Evolutionary conservation across 2,888 invertebrate genomes (phyloP).

Genomic region (Pseudolycoriella hygida): DNA sequence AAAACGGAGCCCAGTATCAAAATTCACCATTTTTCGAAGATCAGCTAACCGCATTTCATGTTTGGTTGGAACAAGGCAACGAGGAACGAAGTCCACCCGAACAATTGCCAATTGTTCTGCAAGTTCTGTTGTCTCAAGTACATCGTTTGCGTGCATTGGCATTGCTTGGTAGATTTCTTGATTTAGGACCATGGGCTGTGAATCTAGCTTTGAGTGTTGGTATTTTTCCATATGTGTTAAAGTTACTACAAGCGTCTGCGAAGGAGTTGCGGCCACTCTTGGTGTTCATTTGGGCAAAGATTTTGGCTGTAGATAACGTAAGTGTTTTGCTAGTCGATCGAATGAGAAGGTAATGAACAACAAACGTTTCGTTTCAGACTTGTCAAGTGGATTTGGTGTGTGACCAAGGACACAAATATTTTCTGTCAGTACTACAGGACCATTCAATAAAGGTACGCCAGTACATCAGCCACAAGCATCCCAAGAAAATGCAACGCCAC

Average conservation of each 20-base stretch:
- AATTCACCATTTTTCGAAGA: constrained; percentile 93
- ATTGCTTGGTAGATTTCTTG: constrained; percentile 80
- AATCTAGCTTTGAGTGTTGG: constrained; percentile 91
- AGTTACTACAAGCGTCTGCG: constrained; percentile 87
- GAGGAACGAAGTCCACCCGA: constrained; percentile 74
- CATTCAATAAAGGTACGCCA: constrained; percentile 58
- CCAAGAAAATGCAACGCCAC: too few species aligned
- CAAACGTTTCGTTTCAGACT: too few species aligned
- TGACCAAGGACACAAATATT: constrained; percentile 88
- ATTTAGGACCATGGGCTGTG: constrained; percentile 92
- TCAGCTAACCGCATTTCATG: constrained; percentile 93
- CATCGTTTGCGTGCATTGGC: constrained; percentile 91
- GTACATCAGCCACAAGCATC: too few species aligned
- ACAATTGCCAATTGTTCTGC: constrained; percentile 81
- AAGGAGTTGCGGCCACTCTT: constrained; percentile 79
- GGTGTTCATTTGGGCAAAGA: constrained; percentile 98
- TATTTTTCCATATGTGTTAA: constrained; percentile 96
- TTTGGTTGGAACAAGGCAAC: constrained; percentile 34
- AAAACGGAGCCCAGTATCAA: constrained; percentile 36
- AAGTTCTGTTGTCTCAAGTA: constrained; percentile 31
- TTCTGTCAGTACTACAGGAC: constrained; percentile 81
- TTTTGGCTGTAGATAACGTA: constrained; percentile 87
- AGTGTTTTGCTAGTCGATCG: constrained; percentile 28
- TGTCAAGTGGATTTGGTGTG: constrained; percentile 91
- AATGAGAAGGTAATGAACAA: too few species aligned